phyloP scores from a whole-genome alignment of 2,797 vertebrate species.

The Enteromius unitaeniatus region DNA sequence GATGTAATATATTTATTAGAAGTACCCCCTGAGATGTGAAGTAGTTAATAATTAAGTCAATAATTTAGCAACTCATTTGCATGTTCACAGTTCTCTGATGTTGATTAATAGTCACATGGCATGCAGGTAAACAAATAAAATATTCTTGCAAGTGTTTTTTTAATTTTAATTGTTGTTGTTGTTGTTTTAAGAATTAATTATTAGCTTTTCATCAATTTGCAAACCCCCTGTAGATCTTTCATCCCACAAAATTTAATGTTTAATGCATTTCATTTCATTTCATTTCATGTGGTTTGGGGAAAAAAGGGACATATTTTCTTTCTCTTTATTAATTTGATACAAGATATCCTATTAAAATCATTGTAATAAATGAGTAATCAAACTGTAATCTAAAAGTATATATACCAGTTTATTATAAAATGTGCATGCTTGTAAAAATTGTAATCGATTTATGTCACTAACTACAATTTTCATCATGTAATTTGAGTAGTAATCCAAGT shows the following conservation, averaged over 20 bases:
- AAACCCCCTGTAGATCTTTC: not conserved
- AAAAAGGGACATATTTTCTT: not conserved
- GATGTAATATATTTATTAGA: not conserved
- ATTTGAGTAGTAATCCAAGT: not conserved
- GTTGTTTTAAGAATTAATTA: not conserved
- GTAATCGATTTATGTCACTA: not conserved
- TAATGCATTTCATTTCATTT: not conserved
- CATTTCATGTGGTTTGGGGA: too few relatives aligned
- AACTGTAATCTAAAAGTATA: not conserved
- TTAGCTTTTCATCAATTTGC: not conserved
- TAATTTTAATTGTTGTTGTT: not conserved
- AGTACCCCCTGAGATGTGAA: constrained; percentile 5
- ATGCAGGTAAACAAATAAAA: not conserved
- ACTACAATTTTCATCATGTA: not conserved
- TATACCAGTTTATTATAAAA: not conserved
- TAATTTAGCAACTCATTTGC: not conserved
- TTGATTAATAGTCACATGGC: not conserved
- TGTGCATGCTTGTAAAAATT: not conserved
- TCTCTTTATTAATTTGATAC: not conserved
- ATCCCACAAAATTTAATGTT: not conserved
- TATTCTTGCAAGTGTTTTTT: not conserved
- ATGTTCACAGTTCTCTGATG: not conserved
- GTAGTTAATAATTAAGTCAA: not conserved
- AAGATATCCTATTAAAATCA: not conserved
- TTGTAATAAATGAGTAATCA: not conserved